phyloP scores from a whole-genome alignment of 2,113 vertebrate genomes.

The Litocranius walleri region DNA sequence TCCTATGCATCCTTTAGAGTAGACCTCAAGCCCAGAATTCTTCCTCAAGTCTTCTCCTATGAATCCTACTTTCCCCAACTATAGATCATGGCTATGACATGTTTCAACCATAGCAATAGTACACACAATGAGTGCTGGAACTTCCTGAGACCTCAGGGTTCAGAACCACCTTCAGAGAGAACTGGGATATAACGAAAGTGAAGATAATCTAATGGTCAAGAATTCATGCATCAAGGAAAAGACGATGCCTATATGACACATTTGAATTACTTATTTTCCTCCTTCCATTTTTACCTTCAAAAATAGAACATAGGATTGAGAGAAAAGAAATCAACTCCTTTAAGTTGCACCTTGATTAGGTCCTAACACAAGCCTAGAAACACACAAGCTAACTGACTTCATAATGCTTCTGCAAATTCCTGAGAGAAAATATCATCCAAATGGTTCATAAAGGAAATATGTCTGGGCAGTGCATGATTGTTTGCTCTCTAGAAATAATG shows the following conservation, averaged over 20 bases:
- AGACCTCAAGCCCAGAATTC: not conserved
- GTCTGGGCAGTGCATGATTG: not conserved
- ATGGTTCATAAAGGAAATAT: not conserved
- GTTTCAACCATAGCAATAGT: not conserved
- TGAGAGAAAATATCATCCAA: not conserved
- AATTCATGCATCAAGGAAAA: not conserved
- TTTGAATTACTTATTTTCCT: not conserved
- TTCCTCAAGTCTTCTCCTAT: not conserved
- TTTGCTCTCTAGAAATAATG: not conserved
- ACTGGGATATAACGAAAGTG: not conserved
- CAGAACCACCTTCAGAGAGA: not conserved
- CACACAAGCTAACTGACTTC: not conserved
- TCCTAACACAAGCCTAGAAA: not conserved
- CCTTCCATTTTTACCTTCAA: not conserved
- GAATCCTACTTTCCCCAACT: not conserved
- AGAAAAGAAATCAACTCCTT: no score
- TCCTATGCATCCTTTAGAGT: not conserved
- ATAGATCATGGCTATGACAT: no score
- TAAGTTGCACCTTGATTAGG: not conserved
- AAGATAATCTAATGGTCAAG: not conserved
- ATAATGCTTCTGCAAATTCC: not conserved
- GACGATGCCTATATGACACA: not conserved
- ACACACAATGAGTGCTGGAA: not conserved
- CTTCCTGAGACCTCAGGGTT: not conserved
- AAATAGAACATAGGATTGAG: no score